A percentile compares a stretch with the other conserved stretches of the same genome.
These are phyloP conservation scores for Macroramphosus scolopax DNA, from an alignment of 2,797 vertebrate genomes.

Conservation along the genomic window DNA sequence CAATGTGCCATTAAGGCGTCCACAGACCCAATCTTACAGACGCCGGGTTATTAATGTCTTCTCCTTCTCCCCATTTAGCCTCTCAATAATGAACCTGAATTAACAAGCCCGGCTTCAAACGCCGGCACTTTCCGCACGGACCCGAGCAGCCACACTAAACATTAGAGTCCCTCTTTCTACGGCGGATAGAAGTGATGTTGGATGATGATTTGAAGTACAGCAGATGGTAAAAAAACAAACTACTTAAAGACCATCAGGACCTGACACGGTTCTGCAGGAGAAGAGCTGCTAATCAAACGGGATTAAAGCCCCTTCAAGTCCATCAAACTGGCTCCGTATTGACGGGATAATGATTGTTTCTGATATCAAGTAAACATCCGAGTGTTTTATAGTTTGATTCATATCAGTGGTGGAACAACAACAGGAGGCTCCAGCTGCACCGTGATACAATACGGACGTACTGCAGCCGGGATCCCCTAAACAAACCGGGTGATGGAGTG, in stretches of 20 bases:
- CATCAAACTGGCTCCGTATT: background rate
- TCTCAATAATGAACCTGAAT: slow-evolving; percentile 56
- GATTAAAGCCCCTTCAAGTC: background rate
- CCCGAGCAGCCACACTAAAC: too few species aligned
- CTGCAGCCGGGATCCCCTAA: background rate
- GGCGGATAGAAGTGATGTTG: background rate
- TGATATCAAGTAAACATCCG: background rate
- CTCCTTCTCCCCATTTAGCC: slow-evolving; percentile 49
- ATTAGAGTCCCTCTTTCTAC: slow-evolving; percentile 10
- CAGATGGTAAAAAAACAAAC: background rate
- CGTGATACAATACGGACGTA: slow-evolving; percentile 19
- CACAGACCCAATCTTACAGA: slow-evolving; percentile 46
- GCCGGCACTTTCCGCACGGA: background rate
- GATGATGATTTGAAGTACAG: background rate
- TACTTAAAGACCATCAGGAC: background rate
- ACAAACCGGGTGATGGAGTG: slow-evolving; percentile 24
- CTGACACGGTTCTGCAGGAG: too few species aligned
- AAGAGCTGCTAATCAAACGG: slow-evolving; percentile 4
- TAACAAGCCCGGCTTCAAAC: slow-evolving; percentile 41
- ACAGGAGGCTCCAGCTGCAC: background rate
- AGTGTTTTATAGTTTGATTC: slow-evolving; percentile 4
- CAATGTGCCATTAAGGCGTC: slow-evolving; percentile 56
- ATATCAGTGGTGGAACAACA: slow-evolving; percentile 7
- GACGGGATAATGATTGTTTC: background rate
- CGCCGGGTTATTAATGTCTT: slow-evolving; percentile 58